These are phyloP conservation scores for Calidris pygmaea DNA, from an alignment of 2,113 vertebrate species.

Conservation along the genomic window DNA sequence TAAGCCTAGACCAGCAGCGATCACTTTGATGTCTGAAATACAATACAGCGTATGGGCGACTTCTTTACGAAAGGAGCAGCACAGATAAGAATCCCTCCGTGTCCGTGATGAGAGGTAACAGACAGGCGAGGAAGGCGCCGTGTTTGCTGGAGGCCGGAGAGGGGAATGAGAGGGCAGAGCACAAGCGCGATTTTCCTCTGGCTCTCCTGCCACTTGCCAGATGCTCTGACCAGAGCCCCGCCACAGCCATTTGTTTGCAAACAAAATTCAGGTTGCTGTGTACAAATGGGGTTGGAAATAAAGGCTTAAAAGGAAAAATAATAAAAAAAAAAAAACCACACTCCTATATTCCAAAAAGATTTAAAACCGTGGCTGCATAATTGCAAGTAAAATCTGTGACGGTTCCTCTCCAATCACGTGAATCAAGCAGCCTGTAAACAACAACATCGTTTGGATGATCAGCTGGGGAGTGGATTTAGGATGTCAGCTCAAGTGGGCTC, in stretches of 20 bases:
- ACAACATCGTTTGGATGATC: background rate
- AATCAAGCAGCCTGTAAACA: background rate
- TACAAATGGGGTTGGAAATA: background rate
- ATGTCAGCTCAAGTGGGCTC: slow-evolving; percentile 11
- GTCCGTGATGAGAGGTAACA: background rate
- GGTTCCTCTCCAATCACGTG: background rate
- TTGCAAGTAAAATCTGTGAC: background rate
- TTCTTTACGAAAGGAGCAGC: background rate
- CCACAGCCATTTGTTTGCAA: background rate
- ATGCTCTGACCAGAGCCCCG: background rate
- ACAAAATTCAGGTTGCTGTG: background rate
- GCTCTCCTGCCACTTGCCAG: background rate
- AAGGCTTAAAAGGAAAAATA: background rate
- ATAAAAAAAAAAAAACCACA: too few relatives aligned
- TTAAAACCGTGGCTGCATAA: background rate
- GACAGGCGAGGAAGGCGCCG: background rate
- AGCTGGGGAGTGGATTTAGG: background rate
- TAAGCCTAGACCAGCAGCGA: background rate
- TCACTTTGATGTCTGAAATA: background rate
- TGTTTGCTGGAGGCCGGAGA: background rate
- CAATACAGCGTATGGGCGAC: fast-evolving
- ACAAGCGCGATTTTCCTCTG: background rate
- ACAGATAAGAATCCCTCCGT: background rate
- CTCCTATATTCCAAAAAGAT: background rate
- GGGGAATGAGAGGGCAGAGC: background rate